Base-by-base conservation (phyloP, 2,797 vertebrate genomes). In the Lagothrix lagotricha region DNA sequence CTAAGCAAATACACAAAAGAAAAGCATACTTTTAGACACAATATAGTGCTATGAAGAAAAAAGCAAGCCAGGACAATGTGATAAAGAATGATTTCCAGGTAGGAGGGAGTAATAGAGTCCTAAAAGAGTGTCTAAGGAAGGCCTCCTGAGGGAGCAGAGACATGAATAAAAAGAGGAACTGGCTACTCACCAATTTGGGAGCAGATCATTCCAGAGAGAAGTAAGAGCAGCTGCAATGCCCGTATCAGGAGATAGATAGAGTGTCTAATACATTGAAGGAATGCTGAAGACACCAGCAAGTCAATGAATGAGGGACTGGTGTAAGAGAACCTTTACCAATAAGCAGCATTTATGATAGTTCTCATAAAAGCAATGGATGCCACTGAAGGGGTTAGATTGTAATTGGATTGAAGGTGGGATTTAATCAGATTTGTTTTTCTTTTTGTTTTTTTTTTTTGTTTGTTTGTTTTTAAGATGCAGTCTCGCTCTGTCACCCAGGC, bases 261-360 rank as follows among this genome's bases (percentile, higher is more conserved):
- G 10, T 39, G 70, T 77, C 19, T 17, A 67, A 0, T 9, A 64
- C 10, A 4, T 41, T 39, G 24, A 57, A 48, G 54, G 11, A 57
- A 0, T 39, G 12, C 39, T 67, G 20, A 30, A n/a, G 4, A 61
- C 13, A 76, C 7, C 12, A 8, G 4, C 1, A 8, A 30, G 10
- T 58, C 30, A 61, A 70, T 70, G 50, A 54, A 39, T 26, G 10
- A 30, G 2, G 4, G 11, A 48, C 20, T 79, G 7, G 6, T 22
- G 10, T 5, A 83, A 33, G n/a, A 73, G 9, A 80, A 85, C 0
- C 5, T 70, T 80, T 79, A 48, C 22, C 9, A 30, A 73, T 76
- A 76, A 89, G 3, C 20, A 46, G 30, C 0, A 0, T 36, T 82
- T 20, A 33, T 64, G n/a, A 61, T 50, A 72, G 30, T 52, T 75